A percentile compares a stretch with the other conserved stretches of the same genome.
Evolutionary conservation across 2,797 vertebrate genomes (phyloP).

Genomic region (Danio choprae): DNA sequence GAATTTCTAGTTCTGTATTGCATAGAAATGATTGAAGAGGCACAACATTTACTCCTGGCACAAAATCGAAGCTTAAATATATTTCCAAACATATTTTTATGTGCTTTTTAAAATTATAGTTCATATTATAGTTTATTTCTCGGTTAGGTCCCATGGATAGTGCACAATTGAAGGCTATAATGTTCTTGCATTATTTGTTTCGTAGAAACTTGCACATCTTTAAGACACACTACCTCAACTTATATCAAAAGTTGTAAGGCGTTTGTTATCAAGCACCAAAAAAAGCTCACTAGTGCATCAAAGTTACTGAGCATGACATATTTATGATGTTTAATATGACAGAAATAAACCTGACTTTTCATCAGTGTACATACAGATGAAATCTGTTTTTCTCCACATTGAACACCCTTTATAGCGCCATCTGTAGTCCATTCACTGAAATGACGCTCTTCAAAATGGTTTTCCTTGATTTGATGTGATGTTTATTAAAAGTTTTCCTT

Average conservation of each 20-base stretch:
- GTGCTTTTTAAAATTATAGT: not conserved
- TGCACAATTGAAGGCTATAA: not conserved
- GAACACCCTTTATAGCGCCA: constrained; percentile 32
- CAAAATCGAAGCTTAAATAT: not conserved
- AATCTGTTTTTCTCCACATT: not conserved
- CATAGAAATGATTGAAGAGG: constrained; percentile 37
- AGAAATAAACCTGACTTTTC: not conserved
- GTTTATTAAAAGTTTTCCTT: not conserved
- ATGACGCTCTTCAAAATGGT: not conserved
- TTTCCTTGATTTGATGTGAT: not conserved
- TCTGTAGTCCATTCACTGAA: constrained; percentile 23
- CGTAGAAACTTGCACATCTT: constrained; percentile 13
- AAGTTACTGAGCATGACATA: not conserved
- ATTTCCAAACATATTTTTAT: not conserved
- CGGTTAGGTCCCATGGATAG: constrained; percentile 8
- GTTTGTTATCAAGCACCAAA: constrained; percentile 79
- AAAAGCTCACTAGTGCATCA: constrained; percentile 50
- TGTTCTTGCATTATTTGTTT: constrained; percentile 6
- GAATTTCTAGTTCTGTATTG: constrained; percentile 18
- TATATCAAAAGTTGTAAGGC: constrained; percentile 75
- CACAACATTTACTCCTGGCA: constrained; percentile 13
- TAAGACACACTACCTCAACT: not conserved
- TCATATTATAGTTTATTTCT: constrained; percentile 2
- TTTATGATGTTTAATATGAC: constrained; percentile 11
- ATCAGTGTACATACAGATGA: not conserved